Evolutionary conservation across 1,140 invertebrate species (phyloP).

Genomic region (Amyelois transitella): DNA sequence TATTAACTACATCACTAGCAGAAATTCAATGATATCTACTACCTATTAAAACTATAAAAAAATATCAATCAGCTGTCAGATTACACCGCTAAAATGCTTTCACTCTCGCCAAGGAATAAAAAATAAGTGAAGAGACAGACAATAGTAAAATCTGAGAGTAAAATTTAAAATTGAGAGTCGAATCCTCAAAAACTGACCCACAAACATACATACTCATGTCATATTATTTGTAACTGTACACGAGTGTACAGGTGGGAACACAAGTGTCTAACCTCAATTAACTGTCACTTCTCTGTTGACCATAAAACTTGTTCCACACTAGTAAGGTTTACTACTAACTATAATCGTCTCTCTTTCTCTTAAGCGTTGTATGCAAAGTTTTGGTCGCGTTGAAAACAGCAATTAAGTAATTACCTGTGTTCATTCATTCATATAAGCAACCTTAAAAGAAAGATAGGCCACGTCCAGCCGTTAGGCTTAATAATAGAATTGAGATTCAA

Average conservation of each 20-base stretch:
- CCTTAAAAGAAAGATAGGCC: too few species aligned
- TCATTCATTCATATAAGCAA: too few species aligned
- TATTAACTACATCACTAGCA: background rate
- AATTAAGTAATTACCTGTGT: too few species aligned
- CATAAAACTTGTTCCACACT: background rate
- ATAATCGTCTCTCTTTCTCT: too few species aligned
- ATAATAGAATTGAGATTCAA: too few species aligned
- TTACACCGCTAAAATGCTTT: background rate
- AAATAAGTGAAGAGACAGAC: background rate
- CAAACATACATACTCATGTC: background rate
- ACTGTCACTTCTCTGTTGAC: background rate
- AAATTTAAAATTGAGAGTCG: background rate
- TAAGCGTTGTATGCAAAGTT: too few species aligned
- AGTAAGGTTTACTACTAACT: background rate
- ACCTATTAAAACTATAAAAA: background rate
- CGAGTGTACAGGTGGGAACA: background rate
- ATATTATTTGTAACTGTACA: background rate
- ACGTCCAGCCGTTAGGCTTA: too few species aligned
- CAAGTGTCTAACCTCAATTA: background rate
- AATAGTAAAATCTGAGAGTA: too few species aligned
- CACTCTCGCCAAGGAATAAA: background rate
- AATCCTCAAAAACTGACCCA: background rate
- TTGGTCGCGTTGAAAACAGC: too few species aligned
- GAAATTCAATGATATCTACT: background rate
- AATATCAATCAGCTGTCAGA: background rate